These are phyloP conservation scores for Zeugodacus cucurbitae DNA, from an alignment of 1,140 invertebrate genomes.

Conservation along the genomic window DNA sequence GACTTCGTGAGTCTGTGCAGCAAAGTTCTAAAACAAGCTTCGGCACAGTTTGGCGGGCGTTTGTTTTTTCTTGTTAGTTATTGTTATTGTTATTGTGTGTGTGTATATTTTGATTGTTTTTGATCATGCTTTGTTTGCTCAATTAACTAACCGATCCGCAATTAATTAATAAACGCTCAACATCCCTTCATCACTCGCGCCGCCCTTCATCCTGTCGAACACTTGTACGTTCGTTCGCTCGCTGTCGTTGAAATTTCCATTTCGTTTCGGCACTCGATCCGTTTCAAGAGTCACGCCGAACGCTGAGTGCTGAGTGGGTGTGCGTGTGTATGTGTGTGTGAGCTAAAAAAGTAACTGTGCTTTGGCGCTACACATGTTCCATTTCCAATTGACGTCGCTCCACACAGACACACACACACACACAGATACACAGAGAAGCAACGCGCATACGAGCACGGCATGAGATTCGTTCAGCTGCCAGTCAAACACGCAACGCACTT, in stretches of 20 bases:
- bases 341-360: background rate
- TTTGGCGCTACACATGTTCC: background rate
- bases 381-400: background rate
- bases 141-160: background rate
- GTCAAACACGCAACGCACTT: background rate
- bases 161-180: constrained; percentile 27
- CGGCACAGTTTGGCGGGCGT: background rate
- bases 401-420: background rate
- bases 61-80: no score
- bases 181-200: background rate
- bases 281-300: background rate
- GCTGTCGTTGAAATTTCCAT: constrained; percentile 10
- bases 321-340: background rate
- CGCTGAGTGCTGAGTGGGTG: background rate
- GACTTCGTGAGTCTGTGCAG: background rate
- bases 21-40: background rate
- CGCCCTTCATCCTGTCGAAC: background rate
- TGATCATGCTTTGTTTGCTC: background rate
- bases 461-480: background rate
- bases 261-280: constrained; percentile 11
- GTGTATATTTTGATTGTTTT: background rate
- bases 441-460: background rate
- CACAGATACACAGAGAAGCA: background rate
- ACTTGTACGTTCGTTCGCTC: background rate
- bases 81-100: background rate